Base-by-base conservation (phyloP, 2,888 invertebrate genomes). In the Octonoba sinensis region DNA sequence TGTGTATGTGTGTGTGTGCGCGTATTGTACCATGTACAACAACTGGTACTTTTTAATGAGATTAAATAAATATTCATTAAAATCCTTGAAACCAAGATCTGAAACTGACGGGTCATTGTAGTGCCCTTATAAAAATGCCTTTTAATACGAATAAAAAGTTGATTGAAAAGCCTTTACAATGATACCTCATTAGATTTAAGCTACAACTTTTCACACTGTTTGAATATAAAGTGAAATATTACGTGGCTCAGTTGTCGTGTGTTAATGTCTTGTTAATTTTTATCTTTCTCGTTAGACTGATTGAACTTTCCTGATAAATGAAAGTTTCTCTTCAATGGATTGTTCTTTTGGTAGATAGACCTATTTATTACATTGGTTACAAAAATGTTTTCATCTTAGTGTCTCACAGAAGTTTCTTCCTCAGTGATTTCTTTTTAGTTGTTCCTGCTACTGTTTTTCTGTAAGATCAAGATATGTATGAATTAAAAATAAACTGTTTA, bases 131-230 rank as follows among this genome's bases (percentile, higher is more conserved):
- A 82, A 49, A 69, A 66, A 82, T 82, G 82, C 82, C 82, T 82
- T 82, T 82, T 82, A 74, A 81, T 74, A 73, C 60, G 56, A 71
- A 67, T 49, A 66, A 75, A 71, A 69, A 71, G 24, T 65, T 65
- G 51, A 57, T 51, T 75, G 67, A 76, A 71, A 82, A 82, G 82
- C 82, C 82, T 82, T 82, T 76, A 76, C 74, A 82, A 76, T 76
- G 74, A 82, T 82, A 82, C 82, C 82, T 82, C 82, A 82, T 71
- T 82, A 82, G 81, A 82, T 64, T 70, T 82, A 82, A 82, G 69
- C 69, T 70, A 65, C 65, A 65, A 82, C 56, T 82, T 75, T 75
- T 75, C 81, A 82, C 81, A 71, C 64, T 82, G 65, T 71, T 82
- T 75, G 81, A 82, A 74, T 36, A 70, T 82, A 54, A 59, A 71